Base-by-base conservation (phyloP, 2,797 vertebrate genomes). In the Diceros bicornis region DNA sequence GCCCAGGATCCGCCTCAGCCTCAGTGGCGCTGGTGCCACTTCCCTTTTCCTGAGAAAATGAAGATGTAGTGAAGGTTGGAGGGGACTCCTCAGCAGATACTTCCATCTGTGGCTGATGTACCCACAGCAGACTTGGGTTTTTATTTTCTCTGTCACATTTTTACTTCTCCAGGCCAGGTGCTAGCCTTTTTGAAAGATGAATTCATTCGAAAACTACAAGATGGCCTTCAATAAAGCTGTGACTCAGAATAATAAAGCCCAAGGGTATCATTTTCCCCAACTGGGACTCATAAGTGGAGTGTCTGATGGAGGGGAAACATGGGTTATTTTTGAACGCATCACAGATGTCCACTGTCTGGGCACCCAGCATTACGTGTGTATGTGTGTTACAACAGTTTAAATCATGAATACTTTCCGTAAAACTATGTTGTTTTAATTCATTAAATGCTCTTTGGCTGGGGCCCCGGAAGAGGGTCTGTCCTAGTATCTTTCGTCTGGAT, bases 41-140 rank as follows among this genome's bases (percentile, higher is more conserved):
- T 77, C 12, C 13, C 0, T 13, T 23, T 69, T 32, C 84, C 86
- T 41, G 17, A 34, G 23, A 3, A 29, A 14, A 57, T 32, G 34
- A 32, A n/a, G n/a, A 27, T 0, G 9, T 2, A 2, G 18, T 25
- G 83, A 2, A 4, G 6, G 3, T 11, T 23, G 47, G 52, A 7
- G 2, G 13, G 3, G 37, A 27, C n/a, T 52, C 23, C 14, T 32
- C 57, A 16, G 9, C 25, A 8, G 4, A 0, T 1, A 18, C 27
- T 13, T 2, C 3, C 1, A 1, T 11, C 71, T 44, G 20, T 6
- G 62, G 66, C 44, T 2, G 2, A 6, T 7, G 17, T 1, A 1
- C 25, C 57, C 52, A 2, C 4, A 0, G 27, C 0, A 1, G n/a
- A 59, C 25, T 29, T 25, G 29, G 37, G 16, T 27, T 81, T 59